Conservation (phyloP, 1,140 invertebrate species). For the Cherax destructor region DNA sequence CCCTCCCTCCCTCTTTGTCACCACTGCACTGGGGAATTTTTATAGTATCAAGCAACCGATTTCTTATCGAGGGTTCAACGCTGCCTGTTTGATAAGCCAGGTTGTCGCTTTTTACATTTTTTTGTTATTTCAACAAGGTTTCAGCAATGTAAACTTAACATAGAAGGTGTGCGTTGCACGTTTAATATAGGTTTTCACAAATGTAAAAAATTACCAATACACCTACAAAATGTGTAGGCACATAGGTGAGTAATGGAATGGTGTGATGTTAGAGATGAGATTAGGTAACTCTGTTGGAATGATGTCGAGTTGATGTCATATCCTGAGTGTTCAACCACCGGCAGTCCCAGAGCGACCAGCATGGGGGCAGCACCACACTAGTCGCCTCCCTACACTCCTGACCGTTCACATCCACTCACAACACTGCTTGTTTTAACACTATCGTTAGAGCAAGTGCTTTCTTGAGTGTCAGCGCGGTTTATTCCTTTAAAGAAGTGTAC, state of each 20-base stretch:
- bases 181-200: background rate
- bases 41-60: background rate
- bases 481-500: background rate
- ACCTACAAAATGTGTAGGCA: background rate
- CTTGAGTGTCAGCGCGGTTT: too few species aligned
- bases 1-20: background rate
- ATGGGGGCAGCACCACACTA: slow-evolving; percentile 24
- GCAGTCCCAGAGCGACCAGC: slow-evolving; percentile 34
- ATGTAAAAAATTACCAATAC: background rate
- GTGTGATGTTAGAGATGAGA: slow-evolving; percentile 18
- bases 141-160: background rate
- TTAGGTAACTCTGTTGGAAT: slow-evolving; percentile 43
- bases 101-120: background rate
- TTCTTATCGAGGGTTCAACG: background rate
- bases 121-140: background rate
- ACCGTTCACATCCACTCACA: background rate
- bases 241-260: background rate
- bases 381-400: background rate
- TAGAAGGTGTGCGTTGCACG: background rate
- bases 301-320: slow-evolving; percentile 56
- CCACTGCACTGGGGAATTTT: background rate
- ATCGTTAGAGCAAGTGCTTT: background rate
- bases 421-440: background rate
- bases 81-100: background rate
- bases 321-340: slow-evolving; percentile 34